Base-by-base conservation (phyloP, 2,113 vertebrate species). In the Macaca nemestrina region DNA sequence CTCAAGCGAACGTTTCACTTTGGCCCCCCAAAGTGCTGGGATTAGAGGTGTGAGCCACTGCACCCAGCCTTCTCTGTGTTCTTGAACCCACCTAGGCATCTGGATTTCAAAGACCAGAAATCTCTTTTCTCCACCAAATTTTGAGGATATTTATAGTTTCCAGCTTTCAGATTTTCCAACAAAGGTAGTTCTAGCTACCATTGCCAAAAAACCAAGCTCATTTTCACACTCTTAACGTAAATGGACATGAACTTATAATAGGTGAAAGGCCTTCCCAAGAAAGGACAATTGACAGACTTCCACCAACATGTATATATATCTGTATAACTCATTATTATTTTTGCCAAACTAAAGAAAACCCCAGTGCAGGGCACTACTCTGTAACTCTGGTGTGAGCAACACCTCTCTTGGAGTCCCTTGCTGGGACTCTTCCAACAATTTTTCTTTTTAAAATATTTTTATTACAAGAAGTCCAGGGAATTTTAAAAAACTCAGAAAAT, bases 401-500 rank as follows among this genome's bases (percentile, higher is more conserved):
- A 20, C 55, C 48, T 48, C 32, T 55, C 11, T 82, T 25, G 5
- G 25, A 17, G 57, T 57, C 13, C 35, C 30, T 61, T 52, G 35
- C 59, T 90, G 17, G 50, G 10, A 52, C 14, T 72, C 22, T 91
- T 64, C 9, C 35, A 72, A 38, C 18, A 73, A 73, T 90, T 88
- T 95, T 90, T 38, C 87, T 82, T 81, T 83, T 81, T 94, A 82
- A 95, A 82, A 59, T 78, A 88, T 64, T 97, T 68, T 83, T 84
- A 88, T 59, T 50, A 38, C 22, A 80, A 70, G 87, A 89, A 52
- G 25, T 72, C 45, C 25, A 79, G 52, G 55, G 84, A 79, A 10
- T 79, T 87, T 87, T 40, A 67, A 6, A 61, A n/a, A 67, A 80
- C 25, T 10, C 5, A n/a, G 35, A 75, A 72, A 81, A 80, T 5